Conservation (phyloP, 1,140 invertebrate species). For the Tetramorium simillimum region DNA sequence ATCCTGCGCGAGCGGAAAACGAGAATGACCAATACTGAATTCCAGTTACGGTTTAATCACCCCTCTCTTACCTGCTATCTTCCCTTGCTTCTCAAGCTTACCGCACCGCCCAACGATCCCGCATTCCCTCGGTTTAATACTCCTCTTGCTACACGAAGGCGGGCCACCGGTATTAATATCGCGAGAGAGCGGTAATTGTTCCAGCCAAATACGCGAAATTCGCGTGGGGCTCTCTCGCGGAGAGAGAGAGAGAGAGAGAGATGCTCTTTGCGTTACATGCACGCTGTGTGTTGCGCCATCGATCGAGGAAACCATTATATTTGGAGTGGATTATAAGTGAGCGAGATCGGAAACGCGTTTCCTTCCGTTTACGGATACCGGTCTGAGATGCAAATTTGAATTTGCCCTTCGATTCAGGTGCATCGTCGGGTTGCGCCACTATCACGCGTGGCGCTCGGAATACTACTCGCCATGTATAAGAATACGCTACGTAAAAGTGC, state of each 20-base stretch:
- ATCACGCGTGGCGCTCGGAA: not conserved
- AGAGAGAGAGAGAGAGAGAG: conserved; percentile 37
- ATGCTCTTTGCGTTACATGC: conserved; percentile 53
- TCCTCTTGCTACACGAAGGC: not conserved
- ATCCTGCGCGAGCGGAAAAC: conserved; percentile 4
- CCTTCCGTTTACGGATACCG: conserved; percentile 52
- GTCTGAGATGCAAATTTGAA: conserved; percentile 51
- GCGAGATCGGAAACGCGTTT: conserved; percentile 58
- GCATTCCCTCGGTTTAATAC: conserved; percentile 8
- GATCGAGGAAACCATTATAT: conserved; percentile 64
- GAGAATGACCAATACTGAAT: conserved; percentile 34
- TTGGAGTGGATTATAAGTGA: conserved; percentile 58
- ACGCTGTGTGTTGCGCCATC: conserved; percentile 44
- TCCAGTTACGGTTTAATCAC: conserved; percentile 12
- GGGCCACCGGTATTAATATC: conserved; percentile 72
- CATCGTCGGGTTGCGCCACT: not conserved
- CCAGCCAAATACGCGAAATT: conserved; percentile 58
- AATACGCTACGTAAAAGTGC: not conserved
- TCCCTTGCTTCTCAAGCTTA: conserved; percentile 11
- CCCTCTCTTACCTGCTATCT: conserved; percentile 3
- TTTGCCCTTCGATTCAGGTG: conserved; percentile 29
- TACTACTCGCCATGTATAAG: not conserved
- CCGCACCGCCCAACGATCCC: not conserved
- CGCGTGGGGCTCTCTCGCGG: not conserved
- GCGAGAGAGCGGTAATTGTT: conserved; percentile 73